phyloP scores from a whole-genome alignment of 2,797 vertebrate genomes.

The Mus minutoides region DNA sequence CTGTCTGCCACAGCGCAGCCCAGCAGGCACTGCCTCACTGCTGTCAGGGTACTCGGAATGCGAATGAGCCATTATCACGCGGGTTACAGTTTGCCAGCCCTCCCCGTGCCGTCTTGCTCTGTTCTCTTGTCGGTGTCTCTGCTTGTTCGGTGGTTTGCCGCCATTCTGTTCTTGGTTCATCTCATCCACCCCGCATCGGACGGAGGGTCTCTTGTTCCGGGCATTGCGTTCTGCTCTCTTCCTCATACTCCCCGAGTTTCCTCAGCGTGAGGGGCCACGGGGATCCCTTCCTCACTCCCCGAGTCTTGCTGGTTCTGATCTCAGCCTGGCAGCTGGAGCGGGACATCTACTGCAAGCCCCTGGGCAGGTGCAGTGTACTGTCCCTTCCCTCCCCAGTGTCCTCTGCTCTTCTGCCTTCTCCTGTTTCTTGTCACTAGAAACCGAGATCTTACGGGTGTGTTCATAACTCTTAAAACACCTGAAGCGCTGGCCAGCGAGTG shows the following conservation, averaged over 20 bases:
- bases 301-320: not conserved
- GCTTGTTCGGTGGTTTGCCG: not conserved
- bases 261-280: not conserved
- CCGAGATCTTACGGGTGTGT: not conserved
- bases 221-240: not conserved
- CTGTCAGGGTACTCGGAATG: not conserved
- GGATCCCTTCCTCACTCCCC: too few relatives aligned
- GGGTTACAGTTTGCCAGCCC: not conserved
- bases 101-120: not conserved
- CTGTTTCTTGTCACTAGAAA: not conserved
- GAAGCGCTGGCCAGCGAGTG: not conserved
- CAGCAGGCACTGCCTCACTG: not conserved
- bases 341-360: not conserved
- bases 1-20: not conserved
- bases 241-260: not conserved
- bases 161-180: not conserved
- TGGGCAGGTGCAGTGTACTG: rapidly evolving
- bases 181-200: not conserved
- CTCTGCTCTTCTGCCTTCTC: not conserved
- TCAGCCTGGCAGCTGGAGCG: not conserved
- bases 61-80: not conserved
- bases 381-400: not conserved
- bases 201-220: not conserved
- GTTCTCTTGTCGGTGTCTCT: not conserved
- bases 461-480: not conserved